A percentile compares a stretch with the other conserved stretches of the same genome.
Evolutionary conservation across 2,797 vertebrate species (phyloP).

Genomic region (Labeo calbasu): DNA sequence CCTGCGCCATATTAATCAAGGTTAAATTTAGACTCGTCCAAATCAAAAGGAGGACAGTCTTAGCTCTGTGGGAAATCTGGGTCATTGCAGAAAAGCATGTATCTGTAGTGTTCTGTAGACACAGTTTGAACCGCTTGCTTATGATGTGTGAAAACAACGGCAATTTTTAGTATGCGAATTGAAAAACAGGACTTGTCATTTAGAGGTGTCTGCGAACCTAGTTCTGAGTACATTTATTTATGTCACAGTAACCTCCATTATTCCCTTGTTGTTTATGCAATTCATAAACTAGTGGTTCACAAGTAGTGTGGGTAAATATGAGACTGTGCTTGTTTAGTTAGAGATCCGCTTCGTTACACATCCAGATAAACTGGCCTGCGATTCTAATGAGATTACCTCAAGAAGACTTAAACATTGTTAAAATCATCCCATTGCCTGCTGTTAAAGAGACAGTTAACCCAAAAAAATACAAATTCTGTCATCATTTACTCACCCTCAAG

Average conservation of each 20-base stretch:
- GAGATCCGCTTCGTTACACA: constrained; percentile 39
- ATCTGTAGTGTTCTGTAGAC: constrained; percentile 47
- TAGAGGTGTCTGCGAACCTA: not conserved
- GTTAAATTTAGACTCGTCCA: constrained; percentile 79
- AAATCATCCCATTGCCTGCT: constrained; percentile 46
- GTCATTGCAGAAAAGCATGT: constrained; percentile 70
- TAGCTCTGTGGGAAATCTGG: constrained; percentile 74
- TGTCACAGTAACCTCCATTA: constrained; percentile 18
- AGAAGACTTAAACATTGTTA: constrained; percentile 62
- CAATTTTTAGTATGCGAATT: not conserved
- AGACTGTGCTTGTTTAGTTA: constrained; percentile 31
- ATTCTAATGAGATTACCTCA: constrained; percentile 63
- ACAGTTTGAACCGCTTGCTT: constrained; percentile 33
- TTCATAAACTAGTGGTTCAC: constrained; percentile 1
- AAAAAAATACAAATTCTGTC: not conserved
- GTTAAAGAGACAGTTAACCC: not conserved
- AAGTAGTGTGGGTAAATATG: not conserved
- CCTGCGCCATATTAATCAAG: constrained; percentile 68
- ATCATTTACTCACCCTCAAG: not conserved
- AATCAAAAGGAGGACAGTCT: constrained; percentile 79
- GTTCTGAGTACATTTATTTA: constrained; percentile 26
- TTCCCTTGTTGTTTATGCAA: constrained; percentile 11
- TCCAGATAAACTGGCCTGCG: constrained; percentile 42
- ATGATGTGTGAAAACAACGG: constrained; percentile 43
- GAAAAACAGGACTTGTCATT: constrained; percentile 14